Evolutionary conservation across 2,888 invertebrate species (phyloP), one percentile per base, ranked within the genome.

Genomic region (Cephalotes varians): DNA sequence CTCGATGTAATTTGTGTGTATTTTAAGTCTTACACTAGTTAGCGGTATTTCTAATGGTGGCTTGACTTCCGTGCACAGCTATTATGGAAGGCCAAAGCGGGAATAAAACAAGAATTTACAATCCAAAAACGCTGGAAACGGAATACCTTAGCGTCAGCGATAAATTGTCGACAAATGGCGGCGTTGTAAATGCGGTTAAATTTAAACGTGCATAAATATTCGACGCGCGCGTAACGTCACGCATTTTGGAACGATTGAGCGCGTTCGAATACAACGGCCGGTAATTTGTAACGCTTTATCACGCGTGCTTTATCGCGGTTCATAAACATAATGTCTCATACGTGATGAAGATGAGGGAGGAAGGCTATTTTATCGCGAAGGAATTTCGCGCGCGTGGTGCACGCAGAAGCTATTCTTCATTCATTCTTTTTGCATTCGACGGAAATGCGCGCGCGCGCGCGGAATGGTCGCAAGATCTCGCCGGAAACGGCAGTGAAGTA

Each of bases 381-480:
- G 80, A 87, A 86, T 88, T 87, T 86, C 83, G 84, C 81, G 84
- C 81, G 81, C 81, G 77, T 81, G 82, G 81, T 81, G 79, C 87
- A 72, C 85, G 84, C 79, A 89, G 85, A 89, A 83, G 83, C 85
- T 82, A 88, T 88, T 85, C 85, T 84, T 90, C 84, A 87, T 85
- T 87, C 85, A 18, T 72, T 82, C 77, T 88, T 85, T 90, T 90
- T 88, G 80, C 90, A 86, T 89, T 90, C 89, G 89, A 88, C 85
- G 83, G n/a, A n/a, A n/a, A n/a, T n/a, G 81, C 47, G 62, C 51
- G 80, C 85, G 71, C 34, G 51, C 34, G 58, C 40, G 49, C 49
- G 67, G n/a, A n/a, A 47, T 25, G 25, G 47, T 54, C 74, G 60
- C 47, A 82, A 62, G 82, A 76, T 60, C 71, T 72, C 64, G 65